These are phyloP conservation scores for Stomatorhinus walkeri DNA, from an alignment of 2,797 vertebrate species.

Conservation along the genomic window DNA sequence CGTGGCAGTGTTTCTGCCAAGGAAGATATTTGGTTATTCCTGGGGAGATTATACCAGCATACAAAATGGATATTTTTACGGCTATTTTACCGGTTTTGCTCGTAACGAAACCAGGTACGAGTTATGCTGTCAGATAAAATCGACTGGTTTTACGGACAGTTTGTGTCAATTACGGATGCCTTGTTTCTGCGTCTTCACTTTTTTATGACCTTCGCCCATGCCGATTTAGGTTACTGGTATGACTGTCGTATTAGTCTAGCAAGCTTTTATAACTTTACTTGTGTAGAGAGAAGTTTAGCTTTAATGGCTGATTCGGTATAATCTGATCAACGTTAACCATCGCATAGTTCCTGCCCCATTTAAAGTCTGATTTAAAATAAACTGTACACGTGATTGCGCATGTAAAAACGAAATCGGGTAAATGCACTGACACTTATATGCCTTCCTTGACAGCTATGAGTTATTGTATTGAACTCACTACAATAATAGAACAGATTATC, in stretches of 20 bases:
- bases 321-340: background rate
- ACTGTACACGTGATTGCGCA: background rate
- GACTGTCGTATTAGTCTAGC: background rate
- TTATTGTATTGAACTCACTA: background rate
- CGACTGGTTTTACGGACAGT: background rate
- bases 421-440: background rate
- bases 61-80: conserved; percentile 65
- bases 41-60: conserved; percentile 43
- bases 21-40: conserved; percentile 13
- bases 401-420: background rate
- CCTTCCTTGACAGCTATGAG: background rate
- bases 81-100: conserved; percentile 50
- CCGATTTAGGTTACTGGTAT: background rate
- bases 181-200: conserved; percentile 5
- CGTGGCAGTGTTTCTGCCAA: conserved; percentile 27
- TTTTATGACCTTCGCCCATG: background rate
- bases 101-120: conserved; percentile 55
- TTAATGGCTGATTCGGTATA: background rate
- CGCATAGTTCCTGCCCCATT: background rate
- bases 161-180: background rate
- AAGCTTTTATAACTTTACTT: background rate
- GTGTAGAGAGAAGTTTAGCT: background rate
- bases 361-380: background rate
- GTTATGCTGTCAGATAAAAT: background rate
- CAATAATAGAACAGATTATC: background rate